A percentile compares a stretch with the other conserved stretches of the same genome.
Conservation (phyloP, 2,888 invertebrate genomes). For the Caenorhabditis sp. region DNA sequence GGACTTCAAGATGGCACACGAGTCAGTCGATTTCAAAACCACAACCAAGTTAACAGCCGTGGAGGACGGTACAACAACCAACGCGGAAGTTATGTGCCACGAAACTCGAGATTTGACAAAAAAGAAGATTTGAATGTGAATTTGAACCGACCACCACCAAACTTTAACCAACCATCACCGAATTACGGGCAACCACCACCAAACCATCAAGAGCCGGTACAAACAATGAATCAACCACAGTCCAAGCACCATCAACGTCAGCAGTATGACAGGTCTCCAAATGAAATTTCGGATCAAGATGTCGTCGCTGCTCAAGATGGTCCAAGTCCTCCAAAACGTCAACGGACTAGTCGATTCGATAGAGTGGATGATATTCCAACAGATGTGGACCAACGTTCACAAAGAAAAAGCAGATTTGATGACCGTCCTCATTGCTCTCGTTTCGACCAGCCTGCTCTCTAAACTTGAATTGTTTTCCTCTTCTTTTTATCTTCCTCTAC, state of each 20-base stretch:
- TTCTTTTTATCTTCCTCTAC: not conserved
- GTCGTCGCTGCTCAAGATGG: not conserved
- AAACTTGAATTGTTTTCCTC: not conserved
- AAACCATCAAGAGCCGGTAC: not conserved
- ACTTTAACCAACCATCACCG: not conserved
- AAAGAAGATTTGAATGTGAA: not conserved
- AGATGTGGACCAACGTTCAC: slow-evolving; percentile 4
- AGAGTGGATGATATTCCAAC: not conserved
- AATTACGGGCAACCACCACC: not conserved
- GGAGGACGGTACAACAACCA: not conserved
- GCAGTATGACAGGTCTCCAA: not conserved
- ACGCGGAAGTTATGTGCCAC: not conserved
- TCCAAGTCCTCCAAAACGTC: slow-evolving; percentile 5
- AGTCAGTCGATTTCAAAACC: not conserved
- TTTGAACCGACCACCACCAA: not conserved
- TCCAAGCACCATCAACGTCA: not conserved
- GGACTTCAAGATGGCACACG: not conserved
- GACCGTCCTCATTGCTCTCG: slow-evolving; percentile 20
- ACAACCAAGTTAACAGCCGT: too few relatives aligned
- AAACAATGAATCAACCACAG: not conserved
- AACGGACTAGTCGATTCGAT: slow-evolving; percentile 31
- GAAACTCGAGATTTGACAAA: not conserved
- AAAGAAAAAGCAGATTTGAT: slow-evolving; percentile 35
- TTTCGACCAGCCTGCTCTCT: slow-evolving; percentile 1
- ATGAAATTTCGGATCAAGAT: not conserved